Base-by-base conservation (phyloP, 1,140 invertebrate genomes). In the Micrasema minimum region DNA sequence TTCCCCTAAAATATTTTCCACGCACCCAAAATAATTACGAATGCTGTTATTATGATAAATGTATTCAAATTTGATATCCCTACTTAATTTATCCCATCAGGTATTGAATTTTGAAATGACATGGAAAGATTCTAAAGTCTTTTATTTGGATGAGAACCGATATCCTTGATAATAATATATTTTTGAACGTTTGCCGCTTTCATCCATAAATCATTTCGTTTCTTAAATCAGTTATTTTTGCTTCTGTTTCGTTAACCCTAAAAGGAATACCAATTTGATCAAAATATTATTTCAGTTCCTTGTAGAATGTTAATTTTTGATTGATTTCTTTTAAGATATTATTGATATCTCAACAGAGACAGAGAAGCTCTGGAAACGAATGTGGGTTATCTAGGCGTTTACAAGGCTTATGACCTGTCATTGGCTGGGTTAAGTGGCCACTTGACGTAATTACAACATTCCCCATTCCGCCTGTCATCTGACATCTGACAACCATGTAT, bases 201-300 rank as follows among this genome's bases (percentile, higher is more conserved):
- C 1, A 2, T 53, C 22, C n/a, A 22, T 20, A 41, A 38, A 14
- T 59, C 37, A 2, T 11, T 38, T 38, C 2, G 18, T 37, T 26
- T 12, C 22, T n/a, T 14, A 14, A 5, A 31, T 2, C 6, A 31
- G 26, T 11, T 23, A 22, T 55, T n/a, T n/a, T 31, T 38, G 43
- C 45, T 64, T 18, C 41, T 64, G 41, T 64, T 64, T 59, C 18
- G 18, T 26, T 64, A 64, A 64, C 61, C 61, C 61, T 64, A 18
- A 1, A 14, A 14, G 11, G 26, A 2, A 31, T 2, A 4, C 26
- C 2, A 31, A 31, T 31, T 31, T n/a, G n/a, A 31, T 31, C 7
- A 31, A 31, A 31, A 31, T 31, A 31, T 31, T 4, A 4, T 31
- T 31, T 31, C 26, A 2, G 26, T 31, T 2, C 26, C 7, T 31